Evolutionary conservation across 2,888 invertebrate species (phyloP).

Genomic region (Nezara viridula): DNA sequence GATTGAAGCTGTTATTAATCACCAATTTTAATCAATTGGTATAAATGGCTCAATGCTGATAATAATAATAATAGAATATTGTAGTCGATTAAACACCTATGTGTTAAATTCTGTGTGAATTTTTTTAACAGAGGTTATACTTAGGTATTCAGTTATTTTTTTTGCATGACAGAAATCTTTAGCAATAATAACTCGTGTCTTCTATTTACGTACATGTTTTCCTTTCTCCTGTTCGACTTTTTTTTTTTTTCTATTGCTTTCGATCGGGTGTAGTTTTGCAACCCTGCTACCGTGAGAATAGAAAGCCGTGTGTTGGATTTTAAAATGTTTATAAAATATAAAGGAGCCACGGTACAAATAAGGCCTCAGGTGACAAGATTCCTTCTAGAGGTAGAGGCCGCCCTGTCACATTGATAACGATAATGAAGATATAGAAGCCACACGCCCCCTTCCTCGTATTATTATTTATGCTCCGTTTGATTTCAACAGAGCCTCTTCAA

Average conservation of each 20-base stretch:
- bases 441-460: not conserved
- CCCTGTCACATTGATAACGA: conserved; percentile 27
- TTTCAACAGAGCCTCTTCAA: not conserved
- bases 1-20: too few relatives aligned
- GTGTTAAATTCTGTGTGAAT: too few relatives aligned
- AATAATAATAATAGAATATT: too few relatives aligned
- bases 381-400: conserved; percentile 23
- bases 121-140: not conserved
- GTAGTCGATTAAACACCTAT: too few relatives aligned
- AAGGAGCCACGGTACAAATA: conserved; percentile 45
- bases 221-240: conserved; percentile 5
- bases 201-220: conserved; percentile 11
- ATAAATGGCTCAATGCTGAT: too few relatives aligned
- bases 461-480: not conserved
- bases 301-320: conserved; percentile 44
- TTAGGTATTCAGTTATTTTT: not conserved
- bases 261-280: conserved; percentile 1
- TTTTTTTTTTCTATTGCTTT: not conserved
- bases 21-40: too few relatives aligned
- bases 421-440: conserved; percentile 53
- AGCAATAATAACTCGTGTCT: not conserved
- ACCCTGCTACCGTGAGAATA: conserved; percentile 43
- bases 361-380: conserved; percentile 52
- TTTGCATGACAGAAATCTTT: not conserved
- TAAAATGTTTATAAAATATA: conserved; percentile 30